A percentile compares a stretch with the other conserved stretches of the same genome.
Evolutionary conservation across 2,113 vertebrate genomes (phyloP).

Genomic region (Montifringilla adamsi): DNA sequence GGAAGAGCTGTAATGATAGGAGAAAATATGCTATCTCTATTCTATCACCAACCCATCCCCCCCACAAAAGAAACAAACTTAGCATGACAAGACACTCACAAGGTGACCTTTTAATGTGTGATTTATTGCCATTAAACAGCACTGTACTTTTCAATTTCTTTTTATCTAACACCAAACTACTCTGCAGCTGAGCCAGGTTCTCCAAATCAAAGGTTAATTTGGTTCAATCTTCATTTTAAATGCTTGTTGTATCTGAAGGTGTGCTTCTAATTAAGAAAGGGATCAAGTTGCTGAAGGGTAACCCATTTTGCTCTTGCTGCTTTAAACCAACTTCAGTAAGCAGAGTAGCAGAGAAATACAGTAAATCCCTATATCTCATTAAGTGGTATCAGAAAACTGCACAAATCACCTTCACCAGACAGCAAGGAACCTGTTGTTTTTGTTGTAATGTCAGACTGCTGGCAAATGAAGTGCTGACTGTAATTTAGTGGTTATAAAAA

Average conservation of each 20-base stretch:
- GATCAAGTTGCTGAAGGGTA: background rate
- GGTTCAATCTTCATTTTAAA: conserved; percentile 6
- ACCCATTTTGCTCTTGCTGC: background rate
- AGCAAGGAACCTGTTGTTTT: conserved; percentile 60
- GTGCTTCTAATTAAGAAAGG: background rate
- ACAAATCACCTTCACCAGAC: conserved; percentile 37
- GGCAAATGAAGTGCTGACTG: conserved; percentile 33
- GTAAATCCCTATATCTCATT: conserved; percentile 33
- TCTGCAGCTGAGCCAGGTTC: background rate
- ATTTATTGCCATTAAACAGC: background rate
- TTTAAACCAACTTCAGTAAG: background rate
- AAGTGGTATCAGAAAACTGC: conserved; percentile 9
- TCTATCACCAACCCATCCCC: background rate
- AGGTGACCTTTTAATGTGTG: background rate
- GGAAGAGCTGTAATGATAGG: background rate
- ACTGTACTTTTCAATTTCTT: background rate
- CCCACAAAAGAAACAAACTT: background rate
- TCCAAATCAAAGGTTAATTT: conserved; percentile 13
- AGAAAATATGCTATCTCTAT: background rate
- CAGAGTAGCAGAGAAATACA: background rate
- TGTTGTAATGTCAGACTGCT: conserved; percentile 18
- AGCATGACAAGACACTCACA: background rate
- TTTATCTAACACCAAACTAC: background rate
- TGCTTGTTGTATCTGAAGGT: conserved; percentile 1
- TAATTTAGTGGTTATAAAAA: conserved; percentile 54